Base-by-base conservation (phyloP, 1,140 invertebrate species). In the Nomia melanderi region DNA sequence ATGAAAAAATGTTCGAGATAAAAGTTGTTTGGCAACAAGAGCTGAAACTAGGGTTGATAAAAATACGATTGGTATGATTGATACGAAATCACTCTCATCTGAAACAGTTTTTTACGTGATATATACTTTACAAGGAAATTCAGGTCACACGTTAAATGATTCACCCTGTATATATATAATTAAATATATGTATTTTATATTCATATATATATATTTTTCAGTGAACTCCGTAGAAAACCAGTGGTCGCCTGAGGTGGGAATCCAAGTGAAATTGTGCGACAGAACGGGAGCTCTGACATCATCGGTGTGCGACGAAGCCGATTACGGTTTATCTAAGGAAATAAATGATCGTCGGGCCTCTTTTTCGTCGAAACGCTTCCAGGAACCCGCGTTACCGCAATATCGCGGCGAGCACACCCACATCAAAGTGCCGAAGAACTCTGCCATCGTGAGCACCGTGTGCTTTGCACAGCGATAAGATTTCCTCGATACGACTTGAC, bases 391-490 rank as follows among this genome's bases (percentile, higher is more conserved):
- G 66, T 83, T 82, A 77, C 78, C 77, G 83, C 77, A 80, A 85
- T 77, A 79, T 79, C 67, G 80, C 59, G 23, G 77, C 75, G 63
- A 74, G 54, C 77, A 67, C 64, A 73, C 78, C 47, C 53, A 77
- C 75, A 86, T 84, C 83, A 84, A 82, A 85, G 83, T 36, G 79
- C 74, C 67, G 67, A 83, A 57, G 66, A 77, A 70, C 76, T 74
- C 44, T 54, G 54, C 75, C 72, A 69, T 77, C 80, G 63, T 59
- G 80, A 75, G 59, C 80, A 62, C 66, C 53, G 59, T 53, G 54
- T 23, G 57, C 84, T 86, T 86, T 86, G 81, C 83, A 86, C 83
- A 86, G 36, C 65, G 84, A 86, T 86, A 86, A 86, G 83, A 86
- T 86, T 85, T 62, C 83, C 53, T 63, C 78, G 81, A 86, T 86